Base-by-base conservation (phyloP, 2,797 vertebrate genomes). In the Halcyon leucocephala region DNA sequence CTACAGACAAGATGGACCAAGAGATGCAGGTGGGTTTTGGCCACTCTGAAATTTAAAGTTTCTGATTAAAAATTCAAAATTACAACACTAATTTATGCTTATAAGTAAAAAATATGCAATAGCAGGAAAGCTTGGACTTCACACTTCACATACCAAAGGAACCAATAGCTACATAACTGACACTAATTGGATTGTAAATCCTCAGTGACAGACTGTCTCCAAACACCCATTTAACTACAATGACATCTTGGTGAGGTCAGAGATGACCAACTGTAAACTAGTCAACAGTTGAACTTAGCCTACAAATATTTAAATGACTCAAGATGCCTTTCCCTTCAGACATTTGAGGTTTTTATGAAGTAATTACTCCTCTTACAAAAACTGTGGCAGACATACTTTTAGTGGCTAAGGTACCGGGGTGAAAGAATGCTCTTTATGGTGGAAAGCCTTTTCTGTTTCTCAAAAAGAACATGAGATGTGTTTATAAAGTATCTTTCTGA, bases 191-290 rank as follows among this genome's bases (percentile, higher is more conserved):
- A 73, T 19, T 67, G 61, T 46, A 94, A 96, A 93, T 89, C 44
- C 52, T 91, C 52, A 71, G 28, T 42, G 49, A 67, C 31, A 82
- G 48, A 49, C 33, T 65, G n/a, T 84, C 62, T 86, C 46, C 67
- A 96, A 94, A 95, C 24, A 79, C 7, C 29, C n/a, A 73, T 86
- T 66, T 87, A 96, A 91, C 52, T 64, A 54, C 31, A 83, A 13
- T 39, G 83, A 67, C 71, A 76, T 90, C 81, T 78, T 41, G 57
- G 42, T 77, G 79, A 93, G 67, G 82, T 85, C 89, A 95, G 51
- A 94, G 60, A 89, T 71, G 74, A 91, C 44, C 28, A 42, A 71
- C 37, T 7, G 10, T 57, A 82, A 94, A 92, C 67, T 58, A 88
- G 29, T 10, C 1, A 0, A 90, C 41, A 93, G 78, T 1, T 92